Evolutionary conservation across 2,888 invertebrate genomes (phyloP), one percentile per base, ranked within the genome.

Genomic region (Morpho achilles): DNA sequence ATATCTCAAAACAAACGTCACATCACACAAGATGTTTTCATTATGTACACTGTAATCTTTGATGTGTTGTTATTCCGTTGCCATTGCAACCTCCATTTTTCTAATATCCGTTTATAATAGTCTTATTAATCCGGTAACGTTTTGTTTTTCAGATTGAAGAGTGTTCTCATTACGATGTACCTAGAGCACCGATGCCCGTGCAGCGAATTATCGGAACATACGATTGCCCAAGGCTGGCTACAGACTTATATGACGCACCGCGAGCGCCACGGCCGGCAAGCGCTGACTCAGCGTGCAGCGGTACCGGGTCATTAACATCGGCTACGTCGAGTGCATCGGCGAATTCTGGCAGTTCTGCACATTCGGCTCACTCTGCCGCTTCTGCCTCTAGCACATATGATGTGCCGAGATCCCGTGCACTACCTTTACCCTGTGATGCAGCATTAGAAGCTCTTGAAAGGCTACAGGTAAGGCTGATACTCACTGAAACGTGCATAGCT

Each of bases 201-300:
- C 93, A 98, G 69, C 93, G 72, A 8, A 94, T 94, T 2, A 94
- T 94, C 74, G 95, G 95, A 72, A 93, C 94, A 44, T 94, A 94
- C 72, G 93, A 94, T 76, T 93, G 93, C 66, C 89, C 89, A 0
- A 75, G 87, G 23, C 84, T 88, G 0, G 61, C 79, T 40, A 82
- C 79, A 42, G 89, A 86, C 67, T 87, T 89, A 88, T 90, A 90
- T 71, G 90, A 90, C 65, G 87, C 90, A 0, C 90, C 90, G 0
- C 76, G 91, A 5, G 89, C 89, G 0, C 91, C 91, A 0, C 77
- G 90, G 3, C 91, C 91, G 0, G 91, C 91, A 49, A 88, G 93
- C 85, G 78, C 93, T 75, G 80, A 94, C 90, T 87, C 93, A 68
- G 82, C 91, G 61, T 84, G 93, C 87, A 80, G 92, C 81, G 80